These are phyloP conservation scores for Crematogaster levior DNA, from an alignment of 2,888 invertebrate species.

Conservation along the genomic window DNA sequence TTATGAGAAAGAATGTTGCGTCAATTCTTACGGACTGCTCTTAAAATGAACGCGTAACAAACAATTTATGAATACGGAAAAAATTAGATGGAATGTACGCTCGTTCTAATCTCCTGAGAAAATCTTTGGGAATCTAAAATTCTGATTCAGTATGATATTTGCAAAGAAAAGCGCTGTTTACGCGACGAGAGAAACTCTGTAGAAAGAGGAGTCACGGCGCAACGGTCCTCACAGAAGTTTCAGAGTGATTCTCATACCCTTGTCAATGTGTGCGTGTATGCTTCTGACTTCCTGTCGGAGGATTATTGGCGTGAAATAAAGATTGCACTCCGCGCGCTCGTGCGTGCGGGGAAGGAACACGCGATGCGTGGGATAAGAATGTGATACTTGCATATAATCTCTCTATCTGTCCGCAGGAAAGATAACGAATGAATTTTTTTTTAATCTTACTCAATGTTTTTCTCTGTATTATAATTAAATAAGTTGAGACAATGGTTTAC, in stretches of 20 bases:
- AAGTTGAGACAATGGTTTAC: background rate
- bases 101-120: conserved; percentile 33
- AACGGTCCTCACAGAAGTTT: conserved; percentile 23
- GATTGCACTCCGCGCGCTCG: conserved; percentile 42
- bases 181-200: conserved; percentile 8
- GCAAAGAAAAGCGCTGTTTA: conserved; percentile 28
- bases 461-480: background rate
- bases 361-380: conserved; percentile 51
- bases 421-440: conserved; percentile 9
- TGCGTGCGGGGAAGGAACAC: conserved; percentile 21
- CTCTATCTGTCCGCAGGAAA: conserved; percentile 12
- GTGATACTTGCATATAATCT: conserved; percentile 39
- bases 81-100: background rate
- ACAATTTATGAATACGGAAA: background rate
- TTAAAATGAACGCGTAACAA: background rate
- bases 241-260: conserved; percentile 43
- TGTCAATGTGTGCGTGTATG: conserved; percentile 30
- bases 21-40: background rate
- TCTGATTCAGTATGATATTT: conserved; percentile 26
- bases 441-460: background rate
- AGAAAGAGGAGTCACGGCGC: conserved; percentile 37
- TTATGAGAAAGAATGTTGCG: background rate
- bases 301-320: conserved; percentile 55
- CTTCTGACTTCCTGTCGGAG: conserved; percentile 46
- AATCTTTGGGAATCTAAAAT: conserved; percentile 37